Conservation (phyloP, 2,113 vertebrate genomes). For the Phyllostomus hastatus region DNA sequence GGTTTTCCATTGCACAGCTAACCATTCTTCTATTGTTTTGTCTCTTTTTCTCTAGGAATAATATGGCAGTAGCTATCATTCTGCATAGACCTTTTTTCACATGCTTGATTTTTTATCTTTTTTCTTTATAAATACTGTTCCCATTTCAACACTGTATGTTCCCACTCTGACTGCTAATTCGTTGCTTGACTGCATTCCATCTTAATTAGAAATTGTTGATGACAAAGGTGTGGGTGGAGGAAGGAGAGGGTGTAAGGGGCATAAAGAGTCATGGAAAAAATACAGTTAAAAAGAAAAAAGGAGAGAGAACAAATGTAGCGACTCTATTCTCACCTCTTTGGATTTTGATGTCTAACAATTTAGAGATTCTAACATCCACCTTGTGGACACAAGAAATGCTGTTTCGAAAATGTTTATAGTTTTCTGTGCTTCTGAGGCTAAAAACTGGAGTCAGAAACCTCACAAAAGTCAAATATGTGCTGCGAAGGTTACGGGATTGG, state of each 20-base stretch:
- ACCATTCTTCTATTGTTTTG: background rate
- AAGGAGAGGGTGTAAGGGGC: too few relatives aligned
- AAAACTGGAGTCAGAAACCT: background rate
- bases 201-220: too few relatives aligned
- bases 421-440: background rate
- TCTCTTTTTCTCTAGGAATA: background rate
- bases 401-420: background rate
- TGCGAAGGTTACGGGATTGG: background rate
- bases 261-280: too few relatives aligned
- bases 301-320: background rate
- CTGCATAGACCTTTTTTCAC: background rate
- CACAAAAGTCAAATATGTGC: background rate
- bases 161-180: background rate
- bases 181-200: background rate
- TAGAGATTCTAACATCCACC: background rate
- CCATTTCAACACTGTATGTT: background rate
- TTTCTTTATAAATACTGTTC: background rate
- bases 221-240: too few relatives aligned
- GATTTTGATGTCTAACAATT: background rate
- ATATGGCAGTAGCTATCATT: background rate
- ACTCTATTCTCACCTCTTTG: background rate
- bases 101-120: background rate
- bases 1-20: background rate
- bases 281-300: too few relatives aligned
- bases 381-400: background rate